Evolutionary conservation across 2,113 vertebrate species (phyloP), one percentile per base, ranked within the genome.

Genomic region (Gymnogyps californianus): DNA sequence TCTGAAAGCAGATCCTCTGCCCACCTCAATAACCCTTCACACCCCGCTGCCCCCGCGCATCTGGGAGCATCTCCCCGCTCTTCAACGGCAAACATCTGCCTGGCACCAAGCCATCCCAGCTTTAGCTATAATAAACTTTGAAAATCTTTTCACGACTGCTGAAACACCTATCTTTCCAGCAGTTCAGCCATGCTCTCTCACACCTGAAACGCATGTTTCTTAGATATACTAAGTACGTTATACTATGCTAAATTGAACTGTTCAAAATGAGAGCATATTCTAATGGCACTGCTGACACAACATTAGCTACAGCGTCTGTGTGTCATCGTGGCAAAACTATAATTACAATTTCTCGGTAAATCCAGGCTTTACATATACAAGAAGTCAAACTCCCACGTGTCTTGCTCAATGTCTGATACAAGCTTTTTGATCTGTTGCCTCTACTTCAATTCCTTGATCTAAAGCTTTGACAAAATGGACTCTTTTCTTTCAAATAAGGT

Each of bases 241-340:
- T 65, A 65, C 65, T 90, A 52, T 24, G 58, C 90, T 87, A 95
- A 86, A 97, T 25, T 32, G 69, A 89, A 93, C 80, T 91, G 85
- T 69, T 83, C 79, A 91, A 95, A 96, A 80, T 4, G 21, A 95
- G 72, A 98, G 80, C 70, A 77, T 61, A 81, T 78, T 90, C 83
- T 95, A 93, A 90, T 61, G 59, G 93, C 85, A 91, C 54, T 92
- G 91, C 87, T 96, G 97, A 97, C 92, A 95, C 96, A 92, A 95
- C 78, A 90, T 76, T 66, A 97, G 76, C 67, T 93, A 62, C 87
- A 97, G 64, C 2, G 0, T 92, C 83, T 91, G 57, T 89, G 81
- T 94, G 90, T 96, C 93, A 96, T 87, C 6, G 28, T 91, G 83
- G 94, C 90, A 96, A 97, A 96, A 96, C 96, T 96, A 61, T 95